Conservation (phyloP, 92 coral and sea anemone species). For the Siderastrea radians region DNA sequence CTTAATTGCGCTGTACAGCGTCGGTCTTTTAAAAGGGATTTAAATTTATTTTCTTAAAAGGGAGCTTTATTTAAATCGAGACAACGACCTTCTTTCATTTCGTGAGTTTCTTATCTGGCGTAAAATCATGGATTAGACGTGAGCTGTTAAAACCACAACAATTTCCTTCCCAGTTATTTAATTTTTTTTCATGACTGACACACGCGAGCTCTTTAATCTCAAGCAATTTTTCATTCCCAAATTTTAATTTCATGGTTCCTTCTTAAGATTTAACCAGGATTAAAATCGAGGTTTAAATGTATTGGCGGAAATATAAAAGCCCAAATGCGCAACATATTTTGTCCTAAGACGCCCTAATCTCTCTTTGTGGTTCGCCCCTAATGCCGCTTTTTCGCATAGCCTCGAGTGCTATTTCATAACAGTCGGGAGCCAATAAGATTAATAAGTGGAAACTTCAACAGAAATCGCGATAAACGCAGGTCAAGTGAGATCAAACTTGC, state of each 20-base stretch:
- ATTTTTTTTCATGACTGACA: background rate
- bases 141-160: slow-evolving; percentile 46
- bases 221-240: slow-evolving; percentile 1
- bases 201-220: background rate
- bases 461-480: slow-evolving; percentile 1
- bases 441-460: background rate
- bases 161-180: slow-evolving; percentile 13
- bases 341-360: slow-evolving; percentile 28
- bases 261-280: slow-evolving; percentile 38
- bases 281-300: slow-evolving; percentile 37
- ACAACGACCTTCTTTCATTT: background rate
- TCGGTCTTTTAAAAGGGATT: slow-evolving; percentile 21
- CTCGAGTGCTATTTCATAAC: slow-evolving; percentile 12
- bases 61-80: background rate
- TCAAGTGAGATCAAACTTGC: slow-evolving; percentile 6
- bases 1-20: slow-evolving; percentile 14
- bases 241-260: slow-evolving; percentile 31
- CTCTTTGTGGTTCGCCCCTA: slow-evolving; percentile 42
- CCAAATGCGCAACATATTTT: slow-evolving; percentile 42
- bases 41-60: background rate
- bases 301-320: slow-evolving; percentile 46
- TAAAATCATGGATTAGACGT: background rate
- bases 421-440: slow-evolving; percentile 20
- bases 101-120: slow-evolving; percentile 26
- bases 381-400: slow-evolving; percentile 26